These are phyloP conservation scores for Parthenolecanium corni DNA, from an alignment of 2,888 invertebrate species.

Conservation along the genomic window DNA sequence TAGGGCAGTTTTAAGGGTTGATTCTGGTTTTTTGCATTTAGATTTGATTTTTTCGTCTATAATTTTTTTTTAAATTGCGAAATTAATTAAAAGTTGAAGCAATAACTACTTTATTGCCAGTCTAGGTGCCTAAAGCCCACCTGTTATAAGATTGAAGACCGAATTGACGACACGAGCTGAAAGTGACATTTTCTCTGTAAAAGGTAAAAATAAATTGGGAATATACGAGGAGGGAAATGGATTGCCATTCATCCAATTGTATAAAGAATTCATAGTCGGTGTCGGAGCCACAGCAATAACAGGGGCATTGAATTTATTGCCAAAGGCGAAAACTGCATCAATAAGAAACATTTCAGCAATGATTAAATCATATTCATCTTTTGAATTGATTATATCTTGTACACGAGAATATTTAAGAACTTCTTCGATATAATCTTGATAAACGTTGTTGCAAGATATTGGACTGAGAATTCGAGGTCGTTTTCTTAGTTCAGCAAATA, in stretches of 20 bases:
- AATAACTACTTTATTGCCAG: too few species aligned
- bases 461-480: background rate
- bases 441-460: background rate
- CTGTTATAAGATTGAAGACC: background rate
- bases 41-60: too few species aligned
- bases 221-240: constrained; percentile 27
- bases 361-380: constrained; percentile 7
- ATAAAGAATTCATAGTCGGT: constrained; percentile 12
- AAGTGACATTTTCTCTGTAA: constrained; percentile 25
- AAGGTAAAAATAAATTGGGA: constrained; percentile 11
- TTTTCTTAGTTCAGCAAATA: constrained; percentile 11
- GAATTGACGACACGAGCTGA: constrained; percentile 16
- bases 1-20: too few species aligned
- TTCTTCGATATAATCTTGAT: background rate
- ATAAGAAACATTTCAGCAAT: constrained; percentile 24
- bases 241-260: constrained; percentile 24
- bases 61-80: too few species aligned
- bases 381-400: constrained; percentile 14
- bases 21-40: too few species aligned
- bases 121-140: background rate
- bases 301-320: constrained; percentile 24
- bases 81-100: too few species aligned
- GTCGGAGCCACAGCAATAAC: constrained; percentile 22
- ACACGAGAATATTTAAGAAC: constrained; percentile 1
- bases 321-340: constrained; percentile 13